Percentiles rank a stretch among this genome's conserved stretches.
These are phyloP conservation scores for Micrasema longulum DNA, from an alignment of 1,140 invertebrate species.

Conservation along the genomic window DNA sequence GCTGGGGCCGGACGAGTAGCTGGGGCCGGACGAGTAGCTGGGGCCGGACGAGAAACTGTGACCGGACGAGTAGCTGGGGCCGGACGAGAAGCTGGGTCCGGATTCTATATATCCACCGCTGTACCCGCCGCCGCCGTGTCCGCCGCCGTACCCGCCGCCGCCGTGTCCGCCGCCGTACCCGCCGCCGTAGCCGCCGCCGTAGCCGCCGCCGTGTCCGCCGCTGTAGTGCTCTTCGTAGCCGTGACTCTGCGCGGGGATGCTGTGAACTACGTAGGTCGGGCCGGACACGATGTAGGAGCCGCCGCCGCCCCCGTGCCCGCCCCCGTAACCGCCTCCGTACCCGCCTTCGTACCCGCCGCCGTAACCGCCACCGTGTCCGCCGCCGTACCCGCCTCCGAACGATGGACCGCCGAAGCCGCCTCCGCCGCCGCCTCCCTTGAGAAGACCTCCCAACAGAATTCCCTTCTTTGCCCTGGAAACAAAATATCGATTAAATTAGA, in stretches of 20 bases:
- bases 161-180: slow-evolving; percentile 21
- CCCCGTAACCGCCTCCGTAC: slow-evolving; percentile 36
- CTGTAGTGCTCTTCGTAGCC: slow-evolving; percentile 4
- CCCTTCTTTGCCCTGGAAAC: slow-evolving; percentile 47
- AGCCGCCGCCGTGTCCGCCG: slow-evolving; percentile 1
- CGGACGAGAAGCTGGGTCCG: no score
- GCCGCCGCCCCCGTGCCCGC: slow-evolving; percentile 29
- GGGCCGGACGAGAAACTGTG: not conserved
- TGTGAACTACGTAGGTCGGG: slow-evolving; percentile 1
- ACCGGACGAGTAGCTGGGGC: not conserved
- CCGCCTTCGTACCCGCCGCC: slow-evolving; percentile 35
- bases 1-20: no score
- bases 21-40: not conserved
- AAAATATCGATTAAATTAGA: not conserved
- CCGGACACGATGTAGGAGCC: not conserved
- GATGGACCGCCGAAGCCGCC: slow-evolving; percentile 6
- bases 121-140: not conserved
- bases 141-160: not conserved
- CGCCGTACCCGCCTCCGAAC: slow-evolving; percentile 3
- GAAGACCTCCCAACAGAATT: slow-evolving; percentile 14
- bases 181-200: slow-evolving; percentile 13
- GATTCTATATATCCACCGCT: not conserved
- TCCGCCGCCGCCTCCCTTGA: slow-evolving; percentile 2
- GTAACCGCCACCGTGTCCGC: slow-evolving; percentile 17
- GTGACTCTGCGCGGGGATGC: no score